A percentile compares a stretch with the other conserved stretches of the same genome.
These are phyloP conservation scores for Drosophila teissieri DNA, from an alignment of 1,140 invertebrate species.

Conservation along the genomic window DNA sequence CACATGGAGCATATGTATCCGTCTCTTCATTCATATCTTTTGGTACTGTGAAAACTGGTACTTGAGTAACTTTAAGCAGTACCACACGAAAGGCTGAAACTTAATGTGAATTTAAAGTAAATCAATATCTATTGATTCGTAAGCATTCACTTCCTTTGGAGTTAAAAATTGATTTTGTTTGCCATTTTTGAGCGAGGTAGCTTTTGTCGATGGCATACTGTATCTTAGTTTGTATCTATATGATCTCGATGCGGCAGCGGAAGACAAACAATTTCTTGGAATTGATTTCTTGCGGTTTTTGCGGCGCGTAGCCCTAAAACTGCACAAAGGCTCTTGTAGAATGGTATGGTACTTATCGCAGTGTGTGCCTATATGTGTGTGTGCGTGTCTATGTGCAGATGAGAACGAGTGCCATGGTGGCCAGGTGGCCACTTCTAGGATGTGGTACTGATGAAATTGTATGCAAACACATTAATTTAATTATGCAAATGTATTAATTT, in stretches of 20 bases:
- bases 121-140: neutral
- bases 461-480: conserved; percentile 9
- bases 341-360: conserved; percentile 7
- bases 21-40: neutral
- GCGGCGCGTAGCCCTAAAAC: conserved; percentile 75
- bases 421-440: too few relatives aligned
- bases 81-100: too few relatives aligned
- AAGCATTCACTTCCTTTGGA: neutral
- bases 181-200: neutral
- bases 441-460: conserved; percentile 3
- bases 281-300: conserved; percentile 80
- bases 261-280: conserved; percentile 79
- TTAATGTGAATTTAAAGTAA: neutral
- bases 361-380: neutral
- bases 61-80: neutral
- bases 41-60: neutral
- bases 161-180: neutral
- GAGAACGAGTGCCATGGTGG: neutral
- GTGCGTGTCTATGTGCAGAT: conserved; percentile 8
- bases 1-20: neutral
- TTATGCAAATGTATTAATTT: too few relatives aligned
- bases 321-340: conserved; percentile 38
- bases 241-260: conserved; percentile 52
- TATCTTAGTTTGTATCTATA: conserved; percentile 7
- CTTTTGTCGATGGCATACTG: neutral